Conservation (phyloP, 2,888 invertebrate genomes). For the Tetragnatha montana region DNA sequence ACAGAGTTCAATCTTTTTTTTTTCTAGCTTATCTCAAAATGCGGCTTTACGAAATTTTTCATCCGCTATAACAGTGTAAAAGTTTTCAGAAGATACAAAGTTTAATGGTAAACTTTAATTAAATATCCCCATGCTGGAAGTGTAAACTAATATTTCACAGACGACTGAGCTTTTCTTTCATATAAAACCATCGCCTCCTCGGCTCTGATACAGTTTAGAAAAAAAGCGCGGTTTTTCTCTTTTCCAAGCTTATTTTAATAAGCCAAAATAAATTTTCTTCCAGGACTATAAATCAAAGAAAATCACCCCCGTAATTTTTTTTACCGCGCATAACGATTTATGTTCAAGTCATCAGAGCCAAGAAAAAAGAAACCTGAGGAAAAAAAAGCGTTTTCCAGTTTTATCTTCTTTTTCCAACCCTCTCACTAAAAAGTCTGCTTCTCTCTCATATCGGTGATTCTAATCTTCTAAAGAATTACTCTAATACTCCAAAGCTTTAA, state of each 20-base stretch:
- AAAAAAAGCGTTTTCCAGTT: conserved; percentile 6
- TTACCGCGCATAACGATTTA: neutral
- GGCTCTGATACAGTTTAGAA: neutral
- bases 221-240: neutral
- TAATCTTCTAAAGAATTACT: conserved; percentile 11
- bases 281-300: neutral
- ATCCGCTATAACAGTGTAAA: too few relatives aligned
- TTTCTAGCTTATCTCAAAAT: too few relatives aligned
- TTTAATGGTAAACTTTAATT: too few relatives aligned
- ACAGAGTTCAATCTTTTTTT: too few relatives aligned
- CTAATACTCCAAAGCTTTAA: conserved; percentile 7
- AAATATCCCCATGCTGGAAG: too few relatives aligned
- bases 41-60: too few relatives aligned
- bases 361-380: neutral
- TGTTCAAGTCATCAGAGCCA: neutral
- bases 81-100: too few relatives aligned
- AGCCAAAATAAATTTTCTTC: neutral
- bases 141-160: neutral
- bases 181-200: neutral
- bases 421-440: too few relatives aligned
- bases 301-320: neutral
- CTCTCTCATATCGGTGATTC: neutral
- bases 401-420: conserved; percentile 3
- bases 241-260: conserved; percentile 1
- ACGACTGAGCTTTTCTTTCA: neutral